These are phyloP conservation scores for Listronotus bonariensis DNA, from an alignment of 1,140 invertebrate genomes.

Conservation along the genomic window DNA sequence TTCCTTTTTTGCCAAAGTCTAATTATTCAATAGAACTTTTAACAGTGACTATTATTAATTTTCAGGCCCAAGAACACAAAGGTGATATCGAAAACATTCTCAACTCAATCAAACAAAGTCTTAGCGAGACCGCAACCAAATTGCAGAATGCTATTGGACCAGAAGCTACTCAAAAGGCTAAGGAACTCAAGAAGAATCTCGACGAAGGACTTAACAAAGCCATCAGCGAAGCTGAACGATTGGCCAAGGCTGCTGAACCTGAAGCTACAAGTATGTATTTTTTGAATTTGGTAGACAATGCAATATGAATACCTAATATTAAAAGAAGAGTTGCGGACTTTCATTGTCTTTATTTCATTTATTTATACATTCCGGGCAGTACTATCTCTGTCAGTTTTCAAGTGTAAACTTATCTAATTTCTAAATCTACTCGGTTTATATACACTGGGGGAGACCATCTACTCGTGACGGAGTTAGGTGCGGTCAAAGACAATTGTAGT, in stretches of 20 bases:
- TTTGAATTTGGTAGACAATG: not conserved
- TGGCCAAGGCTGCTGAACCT: slow-evolving; percentile 45
- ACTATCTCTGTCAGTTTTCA: not conserved
- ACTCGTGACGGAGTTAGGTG: no score
- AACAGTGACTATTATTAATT: not conserved
- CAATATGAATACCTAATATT: no score
- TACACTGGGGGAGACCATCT: no score
- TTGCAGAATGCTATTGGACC: slow-evolving; percentile 41
- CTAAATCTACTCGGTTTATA: no score
- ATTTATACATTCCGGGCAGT: not conserved
- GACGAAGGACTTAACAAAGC: slow-evolving; percentile 46
- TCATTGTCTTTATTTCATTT: no score
- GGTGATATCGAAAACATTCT: slow-evolving; percentile 44
- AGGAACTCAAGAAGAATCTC: slow-evolving; percentile 43
- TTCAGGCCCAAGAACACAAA: slow-evolving; percentile 42
- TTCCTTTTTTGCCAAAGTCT: no score
- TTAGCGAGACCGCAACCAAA: slow-evolving; percentile 37
- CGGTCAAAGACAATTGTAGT: no score
- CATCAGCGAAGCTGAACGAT: slow-evolving; percentile 42
- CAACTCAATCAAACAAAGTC: slow-evolving; percentile 40
- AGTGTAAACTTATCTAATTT: no score
- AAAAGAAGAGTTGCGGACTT: no score
- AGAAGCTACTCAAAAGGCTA: slow-evolving; percentile 42
- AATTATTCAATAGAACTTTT: not conserved
- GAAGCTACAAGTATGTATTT: slow-evolving; percentile 43